These are phyloP conservation scores for Drosophila pseudoananassae DNA, from an alignment of 1,140 invertebrate genomes.

Conservation along the genomic window DNA sequence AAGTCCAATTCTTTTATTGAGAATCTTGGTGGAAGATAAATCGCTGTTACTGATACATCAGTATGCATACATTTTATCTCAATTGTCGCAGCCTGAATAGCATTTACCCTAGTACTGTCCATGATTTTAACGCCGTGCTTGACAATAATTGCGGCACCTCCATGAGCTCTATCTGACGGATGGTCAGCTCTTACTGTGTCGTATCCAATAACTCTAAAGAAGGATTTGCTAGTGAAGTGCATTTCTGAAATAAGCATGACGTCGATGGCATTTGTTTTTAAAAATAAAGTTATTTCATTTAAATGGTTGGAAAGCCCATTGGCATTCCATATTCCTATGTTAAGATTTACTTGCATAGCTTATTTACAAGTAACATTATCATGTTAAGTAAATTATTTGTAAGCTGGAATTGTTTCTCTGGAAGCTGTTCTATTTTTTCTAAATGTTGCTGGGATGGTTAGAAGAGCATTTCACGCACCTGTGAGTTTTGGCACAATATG, in stretches of 20 bases:
- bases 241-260: constrained; percentile 52
- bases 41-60: too few relatives aligned
- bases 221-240: constrained; percentile 72
- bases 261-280: constrained; percentile 20
- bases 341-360: too few relatives aligned
- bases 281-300: constrained; percentile 34
- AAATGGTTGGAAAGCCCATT: constrained; percentile 29
- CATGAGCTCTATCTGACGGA: too few relatives aligned
- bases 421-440: too few relatives aligned
- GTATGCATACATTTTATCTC: not conserved
- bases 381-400: constrained; percentile 37
- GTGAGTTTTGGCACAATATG: too few relatives aligned
- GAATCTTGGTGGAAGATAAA: too few relatives aligned
- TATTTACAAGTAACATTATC: constrained; percentile 24
- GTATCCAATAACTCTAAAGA: constrained; percentile 35
- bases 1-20: too few relatives aligned
- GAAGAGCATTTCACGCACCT: too few relatives aligned
- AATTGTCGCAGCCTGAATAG: not conserved
- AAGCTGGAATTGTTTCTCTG: constrained; percentile 24
- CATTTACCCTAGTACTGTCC: too few relatives aligned
- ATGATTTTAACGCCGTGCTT: too few relatives aligned
- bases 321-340: constrained; percentile 1
- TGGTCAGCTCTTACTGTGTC: not conserved
- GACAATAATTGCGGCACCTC: too few relatives aligned
- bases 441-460: too few relatives aligned